phyloP scores from a whole-genome alignment of 2,797 vertebrate species.

The Enteromius afrohamiltoni region DNA sequence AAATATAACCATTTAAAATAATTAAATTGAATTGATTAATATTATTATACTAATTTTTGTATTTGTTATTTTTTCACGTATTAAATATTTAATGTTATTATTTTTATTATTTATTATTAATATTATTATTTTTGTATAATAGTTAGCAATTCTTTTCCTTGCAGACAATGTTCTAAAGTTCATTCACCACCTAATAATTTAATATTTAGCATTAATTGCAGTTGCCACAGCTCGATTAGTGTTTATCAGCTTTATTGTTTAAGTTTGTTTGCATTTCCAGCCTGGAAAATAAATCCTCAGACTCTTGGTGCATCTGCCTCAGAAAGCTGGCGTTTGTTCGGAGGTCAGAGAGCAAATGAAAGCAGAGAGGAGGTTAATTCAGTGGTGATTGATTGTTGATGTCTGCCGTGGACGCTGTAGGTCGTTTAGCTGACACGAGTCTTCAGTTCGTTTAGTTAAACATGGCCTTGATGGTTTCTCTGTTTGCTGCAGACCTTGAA shows the following conservation, averaged over 20 bases:
- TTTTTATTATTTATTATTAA: too few species aligned
- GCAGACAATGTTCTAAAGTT: background rate
- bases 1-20: background rate
- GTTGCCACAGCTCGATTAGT: background rate
- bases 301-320: background rate
- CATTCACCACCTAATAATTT: background rate
- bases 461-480: background rate
- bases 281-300: background rate
- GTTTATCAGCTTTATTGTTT: background rate
- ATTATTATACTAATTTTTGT: background rate
- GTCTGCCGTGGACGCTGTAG: constrained; percentile 2
- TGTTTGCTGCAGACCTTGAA: constrained; percentile 7
- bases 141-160: background rate
- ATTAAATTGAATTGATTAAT: background rate
- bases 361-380: constrained; percentile 25
- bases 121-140: too few species aligned
- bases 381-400: constrained; percentile 41
- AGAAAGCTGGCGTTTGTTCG: constrained; percentile 8
- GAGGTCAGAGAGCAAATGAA: constrained; percentile 40
- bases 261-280: background rate
- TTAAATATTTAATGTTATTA: too few species aligned
- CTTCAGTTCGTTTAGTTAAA: background rate
- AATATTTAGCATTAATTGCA: background rate
- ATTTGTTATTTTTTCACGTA: background rate
- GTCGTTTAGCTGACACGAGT: constrained; percentile 13